Evolutionary conservation across 2,797 vertebrate genomes (phyloP).

Genomic region (Phrynocephalus vlangalii): DNA sequence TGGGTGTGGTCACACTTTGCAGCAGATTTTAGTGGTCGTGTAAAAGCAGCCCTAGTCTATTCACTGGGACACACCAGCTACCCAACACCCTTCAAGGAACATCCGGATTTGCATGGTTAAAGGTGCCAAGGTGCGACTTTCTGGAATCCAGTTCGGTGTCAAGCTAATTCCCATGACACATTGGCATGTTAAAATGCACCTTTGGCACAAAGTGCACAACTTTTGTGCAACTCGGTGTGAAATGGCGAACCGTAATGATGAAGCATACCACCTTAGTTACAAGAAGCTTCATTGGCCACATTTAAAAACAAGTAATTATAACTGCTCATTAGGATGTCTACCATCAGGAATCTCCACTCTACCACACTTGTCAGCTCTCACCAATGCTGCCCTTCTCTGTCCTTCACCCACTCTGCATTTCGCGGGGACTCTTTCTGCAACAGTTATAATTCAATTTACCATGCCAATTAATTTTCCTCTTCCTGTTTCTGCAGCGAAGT

Average conservation of each 20-base stretch:
- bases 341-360: neutral
- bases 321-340: neutral
- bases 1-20: too few relatives aligned
- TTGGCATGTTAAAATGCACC: too few relatives aligned
- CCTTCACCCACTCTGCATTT: neutral
- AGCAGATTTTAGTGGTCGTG: too few relatives aligned
- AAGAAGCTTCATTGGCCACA: neutral
- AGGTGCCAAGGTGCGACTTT: neutral
- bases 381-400: neutral
- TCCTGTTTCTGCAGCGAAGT: slow-evolving; percentile 18
- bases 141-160: neutral
- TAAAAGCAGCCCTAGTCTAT: too few relatives aligned
- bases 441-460: neutral
- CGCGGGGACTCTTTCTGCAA: neutral
- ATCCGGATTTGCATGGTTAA: neutral
- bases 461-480: neutral
- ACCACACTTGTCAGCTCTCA: neutral
- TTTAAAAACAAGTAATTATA: neutral
- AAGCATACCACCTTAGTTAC: neutral
- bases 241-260: too few relatives aligned
- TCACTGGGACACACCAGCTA: neutral
- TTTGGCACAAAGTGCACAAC: too few relatives aligned
- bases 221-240: too few relatives aligned
- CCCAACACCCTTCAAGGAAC: slow-evolving; percentile 1
- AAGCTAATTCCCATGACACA: neutral